A percentile compares a stretch with the other conserved stretches of the same genome.
Conservation (phyloP, 2,888 invertebrate species). For the Cataglyphis livida region DNA sequence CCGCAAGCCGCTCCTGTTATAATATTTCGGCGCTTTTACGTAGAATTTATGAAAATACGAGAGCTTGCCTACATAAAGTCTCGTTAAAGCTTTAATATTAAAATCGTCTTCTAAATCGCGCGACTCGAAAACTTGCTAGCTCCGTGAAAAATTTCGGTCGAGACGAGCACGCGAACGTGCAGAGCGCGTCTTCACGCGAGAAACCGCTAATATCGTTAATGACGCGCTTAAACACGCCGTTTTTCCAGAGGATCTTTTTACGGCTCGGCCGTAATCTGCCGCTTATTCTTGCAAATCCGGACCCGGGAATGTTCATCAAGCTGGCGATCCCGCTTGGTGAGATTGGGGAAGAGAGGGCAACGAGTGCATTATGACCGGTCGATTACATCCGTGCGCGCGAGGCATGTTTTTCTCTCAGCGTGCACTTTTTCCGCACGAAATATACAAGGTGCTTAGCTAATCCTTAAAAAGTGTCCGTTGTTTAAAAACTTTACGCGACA, state of each 20-base stretch:
- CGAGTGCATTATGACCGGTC: conserved; percentile 54
- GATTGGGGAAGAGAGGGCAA: conserved; percentile 26
- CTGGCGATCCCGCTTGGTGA: conserved; percentile 34
- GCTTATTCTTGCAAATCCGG: conserved; percentile 53
- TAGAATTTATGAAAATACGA: conserved; percentile 44
- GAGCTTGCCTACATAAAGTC: background rate
- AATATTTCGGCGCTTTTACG: conserved; percentile 13
- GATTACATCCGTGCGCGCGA: conserved; percentile 39
- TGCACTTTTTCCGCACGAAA: conserved; percentile 19
- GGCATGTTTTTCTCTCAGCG: conserved; percentile 30
- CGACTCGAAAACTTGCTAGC: conserved; percentile 21
- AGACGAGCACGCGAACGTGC: background rate
- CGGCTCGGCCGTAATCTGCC: conserved; percentile 45
- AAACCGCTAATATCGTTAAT: conserved; percentile 57
- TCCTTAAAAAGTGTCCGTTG: conserved; percentile 22
- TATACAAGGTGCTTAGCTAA: conserved; percentile 1
- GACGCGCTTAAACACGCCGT: conserved; percentile 48
- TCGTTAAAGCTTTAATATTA: conserved; percentile 34
- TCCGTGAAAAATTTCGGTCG: conserved; percentile 30
- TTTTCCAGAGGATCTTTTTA: conserved; percentile 50
- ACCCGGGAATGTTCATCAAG: conserved; percentile 43
- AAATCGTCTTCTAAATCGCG: conserved; percentile 35
- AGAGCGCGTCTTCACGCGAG: conserved; percentile 29
- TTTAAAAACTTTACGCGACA: conserved; percentile 19
- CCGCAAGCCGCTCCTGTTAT: conserved; percentile 4